Evolutionary conservation across 1,140 invertebrate species (phyloP).

Genomic region (Piezodorus guildinii): DNA sequence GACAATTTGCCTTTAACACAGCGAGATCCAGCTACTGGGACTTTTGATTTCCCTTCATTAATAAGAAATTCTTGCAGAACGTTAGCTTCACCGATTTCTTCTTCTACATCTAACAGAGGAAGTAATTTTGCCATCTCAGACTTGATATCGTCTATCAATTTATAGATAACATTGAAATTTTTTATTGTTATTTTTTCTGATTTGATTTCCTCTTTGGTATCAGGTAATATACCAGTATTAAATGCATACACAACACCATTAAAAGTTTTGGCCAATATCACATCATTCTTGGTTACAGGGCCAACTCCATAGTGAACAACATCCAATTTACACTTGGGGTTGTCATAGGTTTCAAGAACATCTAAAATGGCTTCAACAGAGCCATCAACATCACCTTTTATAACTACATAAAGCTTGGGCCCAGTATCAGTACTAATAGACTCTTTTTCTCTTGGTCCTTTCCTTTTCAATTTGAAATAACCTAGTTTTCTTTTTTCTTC

Average conservation of each 20-base stretch:
- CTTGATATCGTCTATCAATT: conserved; percentile 78
- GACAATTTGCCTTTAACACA: conserved; percentile 69
- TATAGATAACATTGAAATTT: conserved; percentile 79
- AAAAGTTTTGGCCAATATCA: conserved; percentile 77
- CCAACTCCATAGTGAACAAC: conserved; percentile 87
- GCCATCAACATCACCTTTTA: conserved; percentile 69
- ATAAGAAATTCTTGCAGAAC: conserved; percentile 76
- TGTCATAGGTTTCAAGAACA: conserved; percentile 77
- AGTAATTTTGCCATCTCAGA: conserved; percentile 61
- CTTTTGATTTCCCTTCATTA: conserved; percentile 63
- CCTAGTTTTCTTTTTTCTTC: conserved; percentile 47
- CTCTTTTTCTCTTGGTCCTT: conserved; percentile 42
- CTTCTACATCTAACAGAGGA: conserved; percentile 58
- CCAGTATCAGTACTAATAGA: conserved; percentile 37
- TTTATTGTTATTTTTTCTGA: conserved; percentile 47
- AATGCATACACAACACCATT: conserved; percentile 78
- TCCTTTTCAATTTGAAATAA: conserved; percentile 34
- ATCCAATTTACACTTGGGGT: conserved; percentile 60
- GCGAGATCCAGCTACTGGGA: conserved; percentile 77
- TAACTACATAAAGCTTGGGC: conserved; percentile 37
- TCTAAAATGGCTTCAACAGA: conserved; percentile 90
- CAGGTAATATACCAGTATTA: conserved; percentile 51
- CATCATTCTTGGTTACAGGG: conserved; percentile 63
- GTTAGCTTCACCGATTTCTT: conserved; percentile 70
- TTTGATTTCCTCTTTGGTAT: conserved; percentile 40